Evolutionary conservation across 2,113 vertebrate species (phyloP), one percentile per base, ranked within the genome.

Genomic region (Centropus bengalensis): DNA sequence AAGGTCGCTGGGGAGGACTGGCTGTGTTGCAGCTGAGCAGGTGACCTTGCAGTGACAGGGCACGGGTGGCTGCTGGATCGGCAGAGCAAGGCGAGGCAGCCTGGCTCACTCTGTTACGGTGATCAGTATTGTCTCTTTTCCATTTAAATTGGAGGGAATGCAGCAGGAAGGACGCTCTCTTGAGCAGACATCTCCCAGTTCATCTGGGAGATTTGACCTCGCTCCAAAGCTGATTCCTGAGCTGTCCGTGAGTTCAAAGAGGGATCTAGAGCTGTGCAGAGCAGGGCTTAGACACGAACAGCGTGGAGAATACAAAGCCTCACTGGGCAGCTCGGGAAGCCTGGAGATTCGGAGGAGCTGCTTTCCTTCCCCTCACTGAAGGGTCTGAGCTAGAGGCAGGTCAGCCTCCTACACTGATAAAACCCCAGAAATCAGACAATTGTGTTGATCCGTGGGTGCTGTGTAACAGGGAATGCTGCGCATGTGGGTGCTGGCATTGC

Each of bases 381-480:
- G 33, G 26, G 38, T 28, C n/a, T 42, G 33, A 21, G 28, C 32
- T 4, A 21, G 59, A 32, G 18, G 33, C 24, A 33, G 26, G 12
- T 63, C 49, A 45, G 33, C 23, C 27, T 78, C 23, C 54, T 19
- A 10, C 11, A 33, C 40, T 38, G 22, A 4, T 10, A 18, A 73
- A 60, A 30, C 2, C 2, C 9, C 59, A 44, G 59, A 16, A 33
- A 36, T 54, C 5, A 2, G 40, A 9, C 64, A 15, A 9, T 1
- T 1, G 22, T 40, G 23, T 6, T 33, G 52, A 9, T 44, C 52
- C n/a, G 2, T 12, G 44, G 42, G 9, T 30, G 16, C 14, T 47
- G 77, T 24, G 33, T 62, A 5, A 1, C 18, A 21, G 32, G 0
- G 28, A 21, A 16, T 4, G 21, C 23, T 15, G 23, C 3, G 3